phyloP scores from a whole-genome alignment of 1,140 invertebrate species.

The Pseudomyrmex pallidus region DNA sequence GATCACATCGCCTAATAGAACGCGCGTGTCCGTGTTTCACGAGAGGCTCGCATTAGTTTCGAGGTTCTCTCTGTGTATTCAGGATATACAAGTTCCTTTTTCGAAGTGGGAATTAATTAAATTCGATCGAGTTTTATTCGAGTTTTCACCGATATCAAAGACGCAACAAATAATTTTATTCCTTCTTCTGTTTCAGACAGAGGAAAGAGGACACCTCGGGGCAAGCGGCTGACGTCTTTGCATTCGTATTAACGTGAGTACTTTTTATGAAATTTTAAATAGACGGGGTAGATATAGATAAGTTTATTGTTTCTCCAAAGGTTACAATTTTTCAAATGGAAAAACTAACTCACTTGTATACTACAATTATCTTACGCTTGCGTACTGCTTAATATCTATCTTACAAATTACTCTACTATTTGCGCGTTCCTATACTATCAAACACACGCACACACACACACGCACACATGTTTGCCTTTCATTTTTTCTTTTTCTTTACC shows the following conservation, averaged over 20 bases:
- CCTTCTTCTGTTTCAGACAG: constrained; percentile 17
- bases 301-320: too few species aligned
- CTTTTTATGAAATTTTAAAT: not conserved
- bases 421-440: too few species aligned
- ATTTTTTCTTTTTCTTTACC: too few species aligned
- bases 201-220: not conserved
- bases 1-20: constrained; percentile 40
- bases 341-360: too few species aligned
- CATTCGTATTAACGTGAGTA: constrained; percentile 43
- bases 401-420: too few species aligned
- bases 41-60: constrained; percentile 30
- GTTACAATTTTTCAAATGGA: too few species aligned
- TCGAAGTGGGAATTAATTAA: constrained; percentile 5
- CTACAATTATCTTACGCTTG: too few species aligned
- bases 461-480: too few species aligned
- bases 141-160: not conserved
- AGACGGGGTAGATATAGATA: not conserved
- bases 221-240: not conserved
- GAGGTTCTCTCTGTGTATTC: not conserved
- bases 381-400: too few species aligned
- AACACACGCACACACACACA: too few species aligned
- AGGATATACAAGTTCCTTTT: not conserved
- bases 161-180: not conserved
- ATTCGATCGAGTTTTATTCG: not conserved
- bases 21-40: constrained; percentile 22